A percentile compares a stretch with the other conserved stretches of the same genome.
Evolutionary conservation across 1,140 invertebrate genomes (phyloP).

Genomic region (Anthonomus grandis): DNA sequence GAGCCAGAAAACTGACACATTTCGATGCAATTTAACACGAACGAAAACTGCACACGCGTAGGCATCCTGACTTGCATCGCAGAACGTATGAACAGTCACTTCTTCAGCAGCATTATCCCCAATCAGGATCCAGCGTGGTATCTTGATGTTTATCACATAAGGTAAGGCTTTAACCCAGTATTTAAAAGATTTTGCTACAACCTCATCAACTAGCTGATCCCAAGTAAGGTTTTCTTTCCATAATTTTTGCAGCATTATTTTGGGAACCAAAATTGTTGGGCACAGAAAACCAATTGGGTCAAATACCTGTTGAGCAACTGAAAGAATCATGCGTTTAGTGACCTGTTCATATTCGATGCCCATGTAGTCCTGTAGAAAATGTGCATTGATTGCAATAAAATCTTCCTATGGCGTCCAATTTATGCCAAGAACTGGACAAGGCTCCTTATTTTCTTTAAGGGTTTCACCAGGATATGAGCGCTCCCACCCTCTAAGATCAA

Average conservation of each 20-base stretch:
- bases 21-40: not conserved
- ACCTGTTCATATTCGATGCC: too few species aligned
- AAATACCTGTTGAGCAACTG: conserved; percentile 37
- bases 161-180: too few species aligned
- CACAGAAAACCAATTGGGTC: conserved; percentile 43
- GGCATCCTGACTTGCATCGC: too few species aligned
- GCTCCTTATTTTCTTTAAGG: not conserved
- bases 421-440: not conserved
- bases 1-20: not conserved
- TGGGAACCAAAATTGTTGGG: conserved; percentile 37
- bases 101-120: not conserved
- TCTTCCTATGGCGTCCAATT: conserved; percentile 1
- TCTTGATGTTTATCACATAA: too few species aligned
- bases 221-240: conserved; percentile 33
- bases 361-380: not conserved
- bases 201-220: conserved; percentile 32
- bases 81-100: not conserved
- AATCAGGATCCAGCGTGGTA: too few species aligned
- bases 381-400: not conserved
- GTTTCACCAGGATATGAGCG: not conserved
- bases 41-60: not conserved
- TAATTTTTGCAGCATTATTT: conserved; percentile 37
- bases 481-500: conserved; percentile 13
- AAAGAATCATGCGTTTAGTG: conserved; percentile 28
- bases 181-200: too few species aligned